Evolutionary conservation across 1,140 invertebrate genomes (phyloP).

Genomic region (Eriocheir sinensis): DNA sequence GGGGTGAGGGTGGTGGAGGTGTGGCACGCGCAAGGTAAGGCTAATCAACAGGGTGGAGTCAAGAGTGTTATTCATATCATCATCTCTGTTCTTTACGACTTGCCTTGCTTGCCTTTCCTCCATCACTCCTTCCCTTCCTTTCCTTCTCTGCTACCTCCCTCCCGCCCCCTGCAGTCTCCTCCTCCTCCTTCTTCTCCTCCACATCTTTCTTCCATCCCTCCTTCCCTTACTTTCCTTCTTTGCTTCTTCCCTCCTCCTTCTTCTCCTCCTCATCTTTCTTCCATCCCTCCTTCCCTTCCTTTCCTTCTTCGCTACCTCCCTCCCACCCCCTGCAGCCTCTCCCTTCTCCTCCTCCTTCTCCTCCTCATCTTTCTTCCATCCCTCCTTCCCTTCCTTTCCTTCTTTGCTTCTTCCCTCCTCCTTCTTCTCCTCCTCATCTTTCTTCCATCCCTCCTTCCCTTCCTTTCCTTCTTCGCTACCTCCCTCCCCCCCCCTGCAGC

Average conservation of each 20-base stretch:
- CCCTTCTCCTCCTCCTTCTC: background rate
- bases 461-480: background rate
- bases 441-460: background rate
- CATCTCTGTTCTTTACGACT: background rate
- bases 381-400: background rate
- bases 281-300: too few species aligned
- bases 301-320: too few species aligned
- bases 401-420: background rate
- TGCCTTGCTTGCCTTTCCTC: background rate
- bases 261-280: too few species aligned
- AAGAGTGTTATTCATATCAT: background rate
- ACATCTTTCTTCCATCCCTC: too few species aligned
- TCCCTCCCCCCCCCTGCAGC: too few species aligned
- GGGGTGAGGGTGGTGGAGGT: background rate
- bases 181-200: background rate
- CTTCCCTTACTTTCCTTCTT: background rate
- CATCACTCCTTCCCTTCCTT: background rate
- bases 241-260: background rate
- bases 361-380: background rate
- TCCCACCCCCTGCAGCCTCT: too few species aligned
- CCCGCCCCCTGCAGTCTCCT: background rate
- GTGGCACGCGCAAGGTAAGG: background rate
- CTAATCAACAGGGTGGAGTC: background rate
- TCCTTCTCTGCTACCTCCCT: too few species aligned
- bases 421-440: background rate